These are phyloP conservation scores for Cavia aperea DNA, from an alignment of 2,113 vertebrate genomes.

Conservation along the genomic window DNA sequence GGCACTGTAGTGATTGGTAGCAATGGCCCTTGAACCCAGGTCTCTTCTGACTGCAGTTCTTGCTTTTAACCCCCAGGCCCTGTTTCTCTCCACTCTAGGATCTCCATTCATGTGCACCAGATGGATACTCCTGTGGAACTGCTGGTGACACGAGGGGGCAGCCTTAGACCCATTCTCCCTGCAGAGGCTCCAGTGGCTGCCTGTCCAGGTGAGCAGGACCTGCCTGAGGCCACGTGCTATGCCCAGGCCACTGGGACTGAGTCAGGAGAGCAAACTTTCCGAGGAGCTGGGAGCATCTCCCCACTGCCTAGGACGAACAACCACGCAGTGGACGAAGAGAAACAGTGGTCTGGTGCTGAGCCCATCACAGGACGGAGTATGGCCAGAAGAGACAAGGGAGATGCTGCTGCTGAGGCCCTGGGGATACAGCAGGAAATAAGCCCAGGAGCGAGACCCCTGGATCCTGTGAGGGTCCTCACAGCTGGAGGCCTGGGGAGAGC, in stretches of 20 bases:
- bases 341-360: conserved; percentile 22
- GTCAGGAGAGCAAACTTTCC: not conserved
- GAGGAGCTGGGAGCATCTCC: not conserved
- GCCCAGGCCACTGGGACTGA: conserved; percentile 44
- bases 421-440: conserved; percentile 42
- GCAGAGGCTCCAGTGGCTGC: not conserved
- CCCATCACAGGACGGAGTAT: fast-evolving
- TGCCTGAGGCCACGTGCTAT: conserved; percentile 37
- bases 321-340: conserved; percentile 38
- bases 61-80: not conserved
- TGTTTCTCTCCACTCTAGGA: conserved; percentile 67
- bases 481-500: not conserved
- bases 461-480: not conserved
- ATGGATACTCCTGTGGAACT: conserved; percentile 59
- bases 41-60: not conserved
- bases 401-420: not conserved
- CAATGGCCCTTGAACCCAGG: not conserved
- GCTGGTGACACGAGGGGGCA: conserved; percentile 34
- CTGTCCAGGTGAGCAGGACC: conserved; percentile 33
- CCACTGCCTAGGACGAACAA: not conserved
- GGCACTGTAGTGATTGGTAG: not conserved
- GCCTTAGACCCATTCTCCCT: not conserved
- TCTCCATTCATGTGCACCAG: conserved; percentile 63
- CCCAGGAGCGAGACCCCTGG: conserved; percentile 8
- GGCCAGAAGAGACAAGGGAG: conserved; percentile 20